Base-by-base conservation (phyloP, 92 coral and sea anemone genomes). In the Meandrina meandrites region DNA sequence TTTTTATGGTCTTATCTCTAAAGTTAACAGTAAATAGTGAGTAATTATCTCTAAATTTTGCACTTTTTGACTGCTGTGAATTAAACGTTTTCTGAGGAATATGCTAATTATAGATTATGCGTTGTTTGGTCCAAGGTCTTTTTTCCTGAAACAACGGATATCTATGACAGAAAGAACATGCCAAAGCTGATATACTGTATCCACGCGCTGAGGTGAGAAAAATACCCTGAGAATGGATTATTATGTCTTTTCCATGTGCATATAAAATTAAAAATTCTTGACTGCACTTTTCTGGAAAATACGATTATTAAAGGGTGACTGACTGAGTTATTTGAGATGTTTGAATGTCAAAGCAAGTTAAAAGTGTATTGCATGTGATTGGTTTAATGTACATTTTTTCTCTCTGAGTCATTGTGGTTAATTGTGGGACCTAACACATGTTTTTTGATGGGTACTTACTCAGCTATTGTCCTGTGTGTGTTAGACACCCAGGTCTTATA, bases 91-190 rank as follows among this genome's bases (percentile, higher is more conserved):
- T 56, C 50, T 54, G 10, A 71, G 21, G n/a, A 79, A 32, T 79
- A 28, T 79, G 72, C 84, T 84, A 58, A 47, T 79, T 31, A 66
- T 79, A 86, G 54, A 31, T 35, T 28, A 24, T 48, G 50, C 68
- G 30, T 64, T 53, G 62, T 66, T 70, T 67, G 15, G 27, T 79
- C 47, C 69, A 50, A 97, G 99, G 98, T 97, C 34, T 97, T 97
- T 80, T 97, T 93, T 81, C 99, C 99, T 22, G 99, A 97, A 82
- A 97, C 99, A 5, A 97, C 99, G 54, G 99, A 97, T 86, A 96
- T 97, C 51, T 97, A 97, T 84, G 99, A 97, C 88, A 95, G 92
- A 90, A 97, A 97, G 95, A 97, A 97, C 90, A 93, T 97, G 93
- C 99, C 99, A 3, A 97, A 97, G 90, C 92, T 97, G 70, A 93